phyloP scores from a whole-genome alignment of 1,140 invertebrate genomes.

The Dendroctonus ponderosae region DNA sequence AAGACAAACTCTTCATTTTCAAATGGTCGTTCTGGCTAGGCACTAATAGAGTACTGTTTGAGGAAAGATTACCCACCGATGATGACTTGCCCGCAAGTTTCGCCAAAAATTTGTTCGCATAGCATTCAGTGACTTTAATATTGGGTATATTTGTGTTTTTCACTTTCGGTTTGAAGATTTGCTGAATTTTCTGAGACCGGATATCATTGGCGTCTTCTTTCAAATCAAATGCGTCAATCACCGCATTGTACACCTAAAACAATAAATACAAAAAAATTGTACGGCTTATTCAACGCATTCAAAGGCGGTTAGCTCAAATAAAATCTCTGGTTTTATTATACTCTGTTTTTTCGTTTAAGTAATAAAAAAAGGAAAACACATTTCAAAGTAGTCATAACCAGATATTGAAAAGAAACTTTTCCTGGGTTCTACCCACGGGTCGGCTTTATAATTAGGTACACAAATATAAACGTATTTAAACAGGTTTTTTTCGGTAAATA shows the following conservation, averaged over 20 bases:
- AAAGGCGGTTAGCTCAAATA: no score
- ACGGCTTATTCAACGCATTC: conserved; percentile 38
- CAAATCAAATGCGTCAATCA: conserved; percentile 53
- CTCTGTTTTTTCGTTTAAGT: no score
- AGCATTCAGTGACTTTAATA: conserved; percentile 44
- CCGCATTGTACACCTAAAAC: conserved; percentile 53
- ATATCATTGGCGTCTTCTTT: conserved; percentile 43
- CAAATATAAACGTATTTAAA: no score
- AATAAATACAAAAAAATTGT: conserved; percentile 29
- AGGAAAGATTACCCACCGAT: conserved; percentile 50
- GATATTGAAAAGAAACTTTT: no score
- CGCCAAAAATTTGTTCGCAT: conserved; percentile 52
- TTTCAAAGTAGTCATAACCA: no score
- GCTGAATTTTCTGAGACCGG: conserved; percentile 40
- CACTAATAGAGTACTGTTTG: conserved; percentile 20
- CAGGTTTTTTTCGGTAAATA: no score
- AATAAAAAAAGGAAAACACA: no score
- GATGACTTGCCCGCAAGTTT: conserved; percentile 50
- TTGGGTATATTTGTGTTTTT: conserved; percentile 43
- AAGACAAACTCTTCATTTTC: conserved; percentile 47
- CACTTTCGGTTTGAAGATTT: conserved; percentile 39
- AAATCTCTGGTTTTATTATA: no score
- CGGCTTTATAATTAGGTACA: no score
- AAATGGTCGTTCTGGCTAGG: conserved; percentile 34
- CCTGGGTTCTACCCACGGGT: no score